Evolutionary conservation across 2,888 invertebrate species (phyloP).

Genomic region (Lochmaea crataegi): DNA sequence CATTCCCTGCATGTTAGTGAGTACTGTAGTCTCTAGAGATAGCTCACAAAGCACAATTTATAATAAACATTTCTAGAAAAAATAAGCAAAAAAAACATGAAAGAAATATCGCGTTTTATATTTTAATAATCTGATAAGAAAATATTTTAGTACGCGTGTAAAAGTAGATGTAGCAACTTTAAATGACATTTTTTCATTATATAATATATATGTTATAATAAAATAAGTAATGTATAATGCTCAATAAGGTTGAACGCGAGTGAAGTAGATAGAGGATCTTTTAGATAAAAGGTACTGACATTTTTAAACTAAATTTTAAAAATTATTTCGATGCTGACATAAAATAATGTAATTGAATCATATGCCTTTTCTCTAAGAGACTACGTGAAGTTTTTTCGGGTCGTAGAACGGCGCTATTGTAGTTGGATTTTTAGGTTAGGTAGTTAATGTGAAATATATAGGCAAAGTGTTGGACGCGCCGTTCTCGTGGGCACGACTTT

Average conservation of each 20-base stretch:
- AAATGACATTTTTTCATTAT: slow-evolving; percentile 57
- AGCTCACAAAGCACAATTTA: slow-evolving; percentile 63
- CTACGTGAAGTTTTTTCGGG: slow-evolving; percentile 52
- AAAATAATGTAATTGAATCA: neutral
- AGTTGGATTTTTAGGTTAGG: slow-evolving; percentile 46
- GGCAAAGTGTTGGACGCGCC: slow-evolving; percentile 51
- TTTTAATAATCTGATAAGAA: slow-evolving; percentile 63
- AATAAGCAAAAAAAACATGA: slow-evolving; percentile 51
- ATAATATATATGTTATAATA: slow-evolving; percentile 43
- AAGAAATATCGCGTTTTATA: slow-evolving; percentile 62
- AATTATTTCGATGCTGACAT: neutral
- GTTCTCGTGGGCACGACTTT: slow-evolving; percentile 63
- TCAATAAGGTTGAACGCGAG: slow-evolving; percentile 55
- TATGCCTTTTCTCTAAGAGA: slow-evolving; percentile 8
- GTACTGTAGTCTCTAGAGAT: slow-evolving; percentile 62
- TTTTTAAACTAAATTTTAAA: neutral
- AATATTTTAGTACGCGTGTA: slow-evolving; percentile 64
- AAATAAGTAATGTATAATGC: slow-evolving; percentile 50
- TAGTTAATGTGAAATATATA: slow-evolving; percentile 53
- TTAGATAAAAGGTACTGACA: neutral
- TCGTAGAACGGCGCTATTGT: slow-evolving; percentile 51
- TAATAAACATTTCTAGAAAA: slow-evolving; percentile 51
- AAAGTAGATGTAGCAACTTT: slow-evolving; percentile 59
- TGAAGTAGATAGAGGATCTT: slow-evolving; percentile 37
- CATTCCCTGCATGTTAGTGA: slow-evolving; percentile 60